phyloP scores from a whole-genome alignment of 2,797 vertebrate genomes.

The Brotogeris chrysoptera region DNA sequence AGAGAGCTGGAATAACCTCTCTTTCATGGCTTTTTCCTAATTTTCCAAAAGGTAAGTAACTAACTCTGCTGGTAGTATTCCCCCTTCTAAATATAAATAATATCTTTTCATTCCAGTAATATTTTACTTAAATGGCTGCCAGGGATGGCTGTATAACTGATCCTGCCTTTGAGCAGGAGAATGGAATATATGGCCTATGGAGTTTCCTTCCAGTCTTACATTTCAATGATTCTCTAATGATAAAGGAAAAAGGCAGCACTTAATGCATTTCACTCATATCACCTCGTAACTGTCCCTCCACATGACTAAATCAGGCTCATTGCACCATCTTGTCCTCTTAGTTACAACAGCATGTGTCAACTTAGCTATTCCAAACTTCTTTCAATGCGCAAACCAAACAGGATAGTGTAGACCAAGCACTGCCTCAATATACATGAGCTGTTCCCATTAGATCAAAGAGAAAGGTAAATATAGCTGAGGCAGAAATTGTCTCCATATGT shows the following conservation, averaged over 20 bases:
- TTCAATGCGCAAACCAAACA: background rate
- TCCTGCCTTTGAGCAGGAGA: conserved; percentile 20
- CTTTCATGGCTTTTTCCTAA: background rate
- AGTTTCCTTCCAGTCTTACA: conserved; percentile 33
- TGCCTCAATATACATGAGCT: background rate
- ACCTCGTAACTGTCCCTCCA: background rate
- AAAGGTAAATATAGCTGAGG: conserved; percentile 53
- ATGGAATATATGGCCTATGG: conserved; percentile 14
- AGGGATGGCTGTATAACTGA: conserved; percentile 34
- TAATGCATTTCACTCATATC: conserved; percentile 15
- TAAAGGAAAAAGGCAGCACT: conserved; percentile 32
- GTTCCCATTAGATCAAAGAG: conserved; percentile 22
- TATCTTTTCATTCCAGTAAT: conserved; percentile 34
- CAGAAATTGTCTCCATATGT: conserved; percentile 50
- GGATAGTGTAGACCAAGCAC: background rate
- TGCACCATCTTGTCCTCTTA: background rate
- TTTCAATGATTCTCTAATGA: conserved; percentile 43
- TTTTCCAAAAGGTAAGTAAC: background rate
- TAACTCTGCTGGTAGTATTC: background rate
- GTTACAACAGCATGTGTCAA: background rate
- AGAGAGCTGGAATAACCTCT: conserved; percentile 9
- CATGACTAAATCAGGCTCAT: background rate
- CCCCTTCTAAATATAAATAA: conserved; percentile 45
- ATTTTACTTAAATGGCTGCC: conserved; percentile 39
- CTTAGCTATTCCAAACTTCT: background rate